A percentile compares a stretch with the other conserved stretches of the same genome.
These are phyloP conservation scores for Ormia ochracea DNA, from an alignment of 2,888 invertebrate species.

Conservation along the genomic window DNA sequence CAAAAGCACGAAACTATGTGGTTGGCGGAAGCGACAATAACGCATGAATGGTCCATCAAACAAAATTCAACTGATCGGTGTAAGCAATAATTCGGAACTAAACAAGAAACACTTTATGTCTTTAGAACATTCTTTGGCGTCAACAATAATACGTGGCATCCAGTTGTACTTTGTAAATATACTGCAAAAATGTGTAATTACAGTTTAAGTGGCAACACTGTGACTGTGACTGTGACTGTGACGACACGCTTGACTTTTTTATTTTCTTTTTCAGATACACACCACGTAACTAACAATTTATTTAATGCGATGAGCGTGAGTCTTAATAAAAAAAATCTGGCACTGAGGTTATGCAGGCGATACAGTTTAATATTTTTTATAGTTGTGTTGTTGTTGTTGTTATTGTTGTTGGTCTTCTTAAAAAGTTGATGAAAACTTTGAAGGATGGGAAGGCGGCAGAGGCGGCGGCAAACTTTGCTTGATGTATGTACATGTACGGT, in stretches of 20 bases:
- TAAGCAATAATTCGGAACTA: no score
- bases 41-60: no score
- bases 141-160: not conserved
- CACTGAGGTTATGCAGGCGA: constrained; percentile 43
- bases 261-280: constrained; percentile 1
- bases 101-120: not conserved
- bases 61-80: no score
- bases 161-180: constrained; percentile 37
- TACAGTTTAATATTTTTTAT: constrained; percentile 20
- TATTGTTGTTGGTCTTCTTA: constrained; percentile 51
- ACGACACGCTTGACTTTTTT: constrained; percentile 31
- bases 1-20: no score
- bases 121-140: not conserved
- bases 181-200: constrained; percentile 40
- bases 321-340: constrained; percentile 67
- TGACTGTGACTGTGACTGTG: constrained; percentile 51
- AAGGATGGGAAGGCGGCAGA: constrained; percentile 60
- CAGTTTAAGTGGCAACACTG: constrained; percentile 44
- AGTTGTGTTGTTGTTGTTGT: not conserved
- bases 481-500: constrained; percentile 58
- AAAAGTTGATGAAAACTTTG: constrained; percentile 69
- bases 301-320: constrained; percentile 75
- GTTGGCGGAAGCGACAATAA: no score
- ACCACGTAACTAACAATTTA: constrained; percentile 75
- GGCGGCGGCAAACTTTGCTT: constrained; percentile 51